Evolutionary conservation across 2,888 invertebrate genomes (phyloP).

Genomic region (Strigamia maritima): DNA sequence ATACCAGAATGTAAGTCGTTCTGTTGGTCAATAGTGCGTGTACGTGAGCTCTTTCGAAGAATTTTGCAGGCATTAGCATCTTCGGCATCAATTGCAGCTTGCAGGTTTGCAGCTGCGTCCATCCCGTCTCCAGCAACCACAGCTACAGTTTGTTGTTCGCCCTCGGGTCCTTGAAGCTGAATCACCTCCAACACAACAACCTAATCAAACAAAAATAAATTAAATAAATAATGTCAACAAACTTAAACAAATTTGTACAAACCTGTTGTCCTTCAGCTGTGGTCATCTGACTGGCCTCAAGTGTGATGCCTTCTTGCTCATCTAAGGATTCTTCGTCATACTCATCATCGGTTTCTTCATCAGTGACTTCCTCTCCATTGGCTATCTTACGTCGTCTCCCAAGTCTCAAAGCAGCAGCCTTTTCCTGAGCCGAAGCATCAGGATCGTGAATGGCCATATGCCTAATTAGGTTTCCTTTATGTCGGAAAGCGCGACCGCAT

Average conservation of each 20-base stretch:
- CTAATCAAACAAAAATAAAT: slow-evolving; percentile 53
- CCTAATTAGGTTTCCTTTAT: slow-evolving; percentile 87
- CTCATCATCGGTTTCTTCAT: slow-evolving; percentile 53
- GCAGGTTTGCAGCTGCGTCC: slow-evolving; percentile 40
- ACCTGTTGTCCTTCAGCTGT: slow-evolving; percentile 70
- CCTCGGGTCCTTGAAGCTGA: slow-evolving; percentile 59
- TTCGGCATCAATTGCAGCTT: slow-evolving; percentile 37
- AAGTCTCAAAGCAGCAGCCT: slow-evolving; percentile 70
- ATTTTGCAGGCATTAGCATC: not conserved
- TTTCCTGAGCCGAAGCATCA: slow-evolving; percentile 70
- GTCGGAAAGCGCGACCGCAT: slow-evolving; percentile 61
- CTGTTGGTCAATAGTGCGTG: not conserved
- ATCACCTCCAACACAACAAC: slow-evolving; percentile 89
- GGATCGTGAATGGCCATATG: slow-evolving; percentile 90
- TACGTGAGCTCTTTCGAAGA: not conserved
- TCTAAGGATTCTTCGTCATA: slow-evolving; percentile 55
- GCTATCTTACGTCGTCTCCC: slow-evolving; percentile 57
- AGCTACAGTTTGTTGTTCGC: slow-evolving; percentile 53
- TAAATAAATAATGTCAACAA: too few relatives aligned
- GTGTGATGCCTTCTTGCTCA: slow-evolving; percentile 41
- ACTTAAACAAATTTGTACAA: not conserved
- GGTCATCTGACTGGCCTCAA: slow-evolving; percentile 54
- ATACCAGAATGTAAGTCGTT: not conserved
- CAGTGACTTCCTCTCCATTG: slow-evolving; percentile 56
- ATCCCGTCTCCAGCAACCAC: slow-evolving; percentile 53